Conservation (phyloP, 1,140 invertebrate species). For the Chironomus tepperi region DNA sequence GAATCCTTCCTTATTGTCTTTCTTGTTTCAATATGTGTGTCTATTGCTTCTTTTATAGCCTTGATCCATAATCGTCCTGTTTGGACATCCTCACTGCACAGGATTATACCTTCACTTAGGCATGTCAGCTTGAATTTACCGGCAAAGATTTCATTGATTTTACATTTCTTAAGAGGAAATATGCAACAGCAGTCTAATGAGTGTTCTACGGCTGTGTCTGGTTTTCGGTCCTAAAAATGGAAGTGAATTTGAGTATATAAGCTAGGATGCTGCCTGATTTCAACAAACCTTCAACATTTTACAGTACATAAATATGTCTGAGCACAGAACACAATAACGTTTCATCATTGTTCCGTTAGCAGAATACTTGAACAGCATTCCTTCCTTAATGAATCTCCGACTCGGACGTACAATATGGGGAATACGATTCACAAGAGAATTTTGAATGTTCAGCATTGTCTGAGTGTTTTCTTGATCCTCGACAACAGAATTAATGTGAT, state of each 20-base stretch:
- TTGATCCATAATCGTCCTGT: conserved; percentile 48
- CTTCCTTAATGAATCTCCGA: conserved; percentile 59
- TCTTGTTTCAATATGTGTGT: conserved; percentile 46
- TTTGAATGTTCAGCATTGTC: conserved; percentile 57
- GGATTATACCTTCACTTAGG: conserved; percentile 47
- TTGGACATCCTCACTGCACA: conserved; percentile 46
- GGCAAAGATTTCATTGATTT: conserved; percentile 45
- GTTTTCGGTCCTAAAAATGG: conserved; percentile 29
- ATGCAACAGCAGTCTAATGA: conserved; percentile 49
- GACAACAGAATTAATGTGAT: conserved; percentile 61
- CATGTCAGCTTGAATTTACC: conserved; percentile 49
- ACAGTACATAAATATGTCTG: conserved; percentile 53
- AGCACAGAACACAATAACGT: conserved; percentile 46
- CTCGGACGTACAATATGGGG: conserved; percentile 59
- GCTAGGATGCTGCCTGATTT: conserved; percentile 13
- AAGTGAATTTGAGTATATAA: not conserved
- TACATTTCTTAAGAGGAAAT: conserved; percentile 53
- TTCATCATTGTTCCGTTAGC: conserved; percentile 41
- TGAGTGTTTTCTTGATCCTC: conserved; percentile 62
- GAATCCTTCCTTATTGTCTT: conserved; percentile 52
- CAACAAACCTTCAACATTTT: conserved; percentile 42
- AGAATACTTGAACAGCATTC: conserved; percentile 55
- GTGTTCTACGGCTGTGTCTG: conserved; percentile 40
- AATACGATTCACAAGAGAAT: conserved; percentile 47
- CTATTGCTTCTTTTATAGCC: conserved; percentile 46